Evolutionary conservation across 92 coral and sea anemone genomes (phyloP).

Genomic region (Epizoanthus fatuus): DNA sequence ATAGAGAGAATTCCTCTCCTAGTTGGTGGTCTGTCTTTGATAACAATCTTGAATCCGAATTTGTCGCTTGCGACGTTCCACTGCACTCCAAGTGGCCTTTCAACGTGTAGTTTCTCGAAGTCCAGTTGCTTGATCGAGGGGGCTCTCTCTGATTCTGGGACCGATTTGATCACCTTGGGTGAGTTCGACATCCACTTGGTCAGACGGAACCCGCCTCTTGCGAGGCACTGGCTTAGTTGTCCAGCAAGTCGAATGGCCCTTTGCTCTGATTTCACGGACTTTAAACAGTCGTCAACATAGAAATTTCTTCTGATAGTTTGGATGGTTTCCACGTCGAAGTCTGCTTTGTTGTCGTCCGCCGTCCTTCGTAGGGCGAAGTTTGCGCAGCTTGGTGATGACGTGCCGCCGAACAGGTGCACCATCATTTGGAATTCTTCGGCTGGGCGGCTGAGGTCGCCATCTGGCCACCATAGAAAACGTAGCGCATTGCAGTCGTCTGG

Average conservation of each 20-base stretch:
- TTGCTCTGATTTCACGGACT: conserved; percentile 50
- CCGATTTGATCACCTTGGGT: conserved; percentile 13
- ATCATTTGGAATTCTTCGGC: conserved; percentile 64
- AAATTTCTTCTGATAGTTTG: conserved; percentile 51
- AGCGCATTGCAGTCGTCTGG: conserved; percentile 50
- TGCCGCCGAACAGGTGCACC: conserved; percentile 67
- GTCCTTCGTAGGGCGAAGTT: conserved; percentile 60
- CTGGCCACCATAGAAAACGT: conserved; percentile 72
- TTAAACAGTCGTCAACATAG: conserved; percentile 71
- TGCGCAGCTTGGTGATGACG: conserved; percentile 67
- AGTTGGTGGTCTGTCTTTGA: conserved; percentile 26
- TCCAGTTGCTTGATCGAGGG: conserved; percentile 9
- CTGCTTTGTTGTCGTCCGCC: conserved; percentile 51
- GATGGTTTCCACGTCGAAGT: conserved; percentile 30
- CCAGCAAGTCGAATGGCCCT: conserved; percentile 37
- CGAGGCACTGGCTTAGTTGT: conserved; percentile 43
- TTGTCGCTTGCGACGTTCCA: conserved; percentile 43
- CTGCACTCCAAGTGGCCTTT: conserved; percentile 48
- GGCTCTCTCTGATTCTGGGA: conserved; percentile 53
- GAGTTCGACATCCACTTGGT: conserved; percentile 64
- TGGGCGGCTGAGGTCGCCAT: conserved; percentile 32
- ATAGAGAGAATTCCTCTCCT: conserved; percentile 45
- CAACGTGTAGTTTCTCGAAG: conserved; percentile 3
- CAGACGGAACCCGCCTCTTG: conserved; percentile 59
- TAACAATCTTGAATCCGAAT: conserved; percentile 25